A percentile compares a stretch with the other conserved stretches of the same genome.
phyloP scores from a whole-genome alignment of 2,113 vertebrate genomes.

The Scytalopus superciliaris region DNA sequence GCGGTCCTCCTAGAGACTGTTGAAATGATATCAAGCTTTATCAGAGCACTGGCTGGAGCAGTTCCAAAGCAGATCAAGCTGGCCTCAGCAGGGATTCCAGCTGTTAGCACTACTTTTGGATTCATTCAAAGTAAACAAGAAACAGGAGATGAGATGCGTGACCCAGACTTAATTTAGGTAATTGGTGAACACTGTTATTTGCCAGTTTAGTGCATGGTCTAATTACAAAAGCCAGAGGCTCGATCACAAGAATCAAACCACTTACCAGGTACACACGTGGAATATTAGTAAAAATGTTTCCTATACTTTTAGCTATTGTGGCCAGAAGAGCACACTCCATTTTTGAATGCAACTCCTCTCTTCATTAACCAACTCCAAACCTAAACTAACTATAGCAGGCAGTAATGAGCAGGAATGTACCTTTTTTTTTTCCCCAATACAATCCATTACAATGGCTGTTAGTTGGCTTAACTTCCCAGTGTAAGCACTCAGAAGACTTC shows the following conservation, averaged over 20 bases:
- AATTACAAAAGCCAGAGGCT: slow-evolving; percentile 51
- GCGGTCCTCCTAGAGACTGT: slow-evolving; percentile 51
- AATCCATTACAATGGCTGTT: not conserved
- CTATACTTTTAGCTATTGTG: not conserved
- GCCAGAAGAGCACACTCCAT: not conserved
- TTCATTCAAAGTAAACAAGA: slow-evolving; percentile 58
- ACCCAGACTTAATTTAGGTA: slow-evolving; percentile 35
- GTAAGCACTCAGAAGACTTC: not conserved
- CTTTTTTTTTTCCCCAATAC: not conserved
- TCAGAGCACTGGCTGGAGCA: slow-evolving; percentile 56
- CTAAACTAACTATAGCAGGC: not conserved
- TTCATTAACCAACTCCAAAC: not conserved
- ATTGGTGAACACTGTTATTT: slow-evolving; percentile 6
- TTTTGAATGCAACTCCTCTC: not conserved
- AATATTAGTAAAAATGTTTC: not conserved
- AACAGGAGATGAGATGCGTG: slow-evolving; percentile 13
- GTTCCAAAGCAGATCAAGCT: slow-evolving; percentile 62
- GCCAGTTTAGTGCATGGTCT: not conserved
- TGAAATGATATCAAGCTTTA: slow-evolving; percentile 43
- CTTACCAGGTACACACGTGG: not conserved
- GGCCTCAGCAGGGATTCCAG: slow-evolving; percentile 41
- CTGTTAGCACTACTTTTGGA: slow-evolving; percentile 47
- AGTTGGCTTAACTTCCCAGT: not conserved
- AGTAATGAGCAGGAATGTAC: not conserved
- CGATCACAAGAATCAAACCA: not conserved